Evolutionary conservation across 1,140 invertebrate species (phyloP), one percentile per base, ranked within the genome.

Genomic region (Bradysia coprophila): DNA sequence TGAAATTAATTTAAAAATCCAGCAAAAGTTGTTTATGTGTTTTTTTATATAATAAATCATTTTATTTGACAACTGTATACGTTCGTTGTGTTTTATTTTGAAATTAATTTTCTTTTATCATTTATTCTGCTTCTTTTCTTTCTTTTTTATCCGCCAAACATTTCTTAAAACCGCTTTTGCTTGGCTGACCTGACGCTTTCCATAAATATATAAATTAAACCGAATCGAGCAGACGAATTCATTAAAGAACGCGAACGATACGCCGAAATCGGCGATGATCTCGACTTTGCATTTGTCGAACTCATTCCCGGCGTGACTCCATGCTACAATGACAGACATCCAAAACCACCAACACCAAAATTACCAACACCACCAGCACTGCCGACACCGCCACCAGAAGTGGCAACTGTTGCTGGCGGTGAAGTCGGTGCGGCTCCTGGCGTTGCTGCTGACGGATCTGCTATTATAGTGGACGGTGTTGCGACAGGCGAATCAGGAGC

Each of bases 171-270:
- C n/a, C n/a, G n/a, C n/a, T n/a, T 38, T 38, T 38, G 36, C 20
- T 38, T 18, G 13, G 15, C 20, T 4, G 16, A 18, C 20, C 36
- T 19, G 21, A 18, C 21, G 11, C 16, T 38, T 8, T 18, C 20
- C 15, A 38, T 20, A 38, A 16, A n/a, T n/a, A n/a, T n/a, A n/a
- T n/a, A n/a, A n/a, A 11, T 18, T 36, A 18, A 4, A 38, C 5
- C 15, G 47, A 33, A 36, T 42, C 21, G 21, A 51, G 53, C 81
- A 98, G 94, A 98, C 81, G 94, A 98, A 66, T 75, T 96, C 67
- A 88, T 98, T 65, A 78, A 77, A 62, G 92, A 95, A 68, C 97
- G 94, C 72, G 92, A 98, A 72, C 88, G 84, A 69, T 98, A 86
- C 78, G 97, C 96, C 69, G 78, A 85, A 56, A 91, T 98, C 68